These are phyloP conservation scores for Eumerus sabulonum DNA, from an alignment of 2,888 invertebrate species.

Conservation along the genomic window DNA sequence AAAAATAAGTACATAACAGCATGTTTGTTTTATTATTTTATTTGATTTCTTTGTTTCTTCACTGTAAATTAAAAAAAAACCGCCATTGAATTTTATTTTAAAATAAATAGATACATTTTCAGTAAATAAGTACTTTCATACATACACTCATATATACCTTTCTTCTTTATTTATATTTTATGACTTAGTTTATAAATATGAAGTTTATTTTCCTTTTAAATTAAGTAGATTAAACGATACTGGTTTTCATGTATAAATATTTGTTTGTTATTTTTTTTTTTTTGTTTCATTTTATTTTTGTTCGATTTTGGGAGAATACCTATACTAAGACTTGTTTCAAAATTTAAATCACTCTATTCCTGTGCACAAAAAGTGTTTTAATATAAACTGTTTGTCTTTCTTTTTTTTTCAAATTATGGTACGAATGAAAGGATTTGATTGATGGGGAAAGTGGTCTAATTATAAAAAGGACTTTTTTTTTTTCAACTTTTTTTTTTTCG, in stretches of 20 bases:
- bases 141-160: conserved; percentile 54
- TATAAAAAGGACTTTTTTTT: conserved; percentile 47
- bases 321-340: conserved; percentile 50
- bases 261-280: conserved; percentile 48
- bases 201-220: conserved; percentile 45
- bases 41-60: conserved; percentile 46
- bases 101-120: conserved; percentile 58
- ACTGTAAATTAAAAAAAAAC: conserved; percentile 65
- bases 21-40: conserved; percentile 36
- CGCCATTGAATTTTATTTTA: conserved; percentile 45
- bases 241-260: conserved; percentile 59
- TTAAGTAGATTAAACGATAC: conserved; percentile 65
- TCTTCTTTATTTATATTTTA: conserved; percentile 52
- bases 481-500: conserved; percentile 19
- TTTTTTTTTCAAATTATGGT: conserved; percentile 44
- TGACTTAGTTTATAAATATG: conserved; percentile 68
- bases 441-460: conserved; percentile 22
- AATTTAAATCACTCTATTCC: conserved; percentile 59
- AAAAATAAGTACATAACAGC: conserved; percentile 66
- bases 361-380: conserved; percentile 62
- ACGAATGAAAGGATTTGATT: conserved; percentile 43
- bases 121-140: conserved; percentile 64
- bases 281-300: conserved; percentile 38
- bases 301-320: conserved; percentile 57
- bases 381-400: too few species aligned